Conservation (phyloP, 2,888 invertebrate genomes). For the Coremacera marginata region DNA sequence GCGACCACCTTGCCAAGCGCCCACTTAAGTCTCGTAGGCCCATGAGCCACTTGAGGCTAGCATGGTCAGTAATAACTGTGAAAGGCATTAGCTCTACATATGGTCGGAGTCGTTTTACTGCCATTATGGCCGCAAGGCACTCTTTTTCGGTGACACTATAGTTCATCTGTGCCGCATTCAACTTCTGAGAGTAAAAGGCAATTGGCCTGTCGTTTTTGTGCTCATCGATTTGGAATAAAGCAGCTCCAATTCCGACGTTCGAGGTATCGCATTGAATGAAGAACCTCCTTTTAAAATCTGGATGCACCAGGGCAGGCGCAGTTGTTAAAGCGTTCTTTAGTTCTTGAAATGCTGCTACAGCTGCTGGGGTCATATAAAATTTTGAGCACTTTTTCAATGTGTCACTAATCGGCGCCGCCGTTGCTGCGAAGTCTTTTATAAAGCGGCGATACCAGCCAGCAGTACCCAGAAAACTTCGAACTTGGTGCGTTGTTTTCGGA, state of each 20-base stretch:
- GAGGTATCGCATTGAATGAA: background rate
- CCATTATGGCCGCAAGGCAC: too few species aligned
- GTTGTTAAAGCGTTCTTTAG: too few species aligned
- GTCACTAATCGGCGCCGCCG: background rate
- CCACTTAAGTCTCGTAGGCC: too few species aligned
- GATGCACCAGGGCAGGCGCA: background rate
- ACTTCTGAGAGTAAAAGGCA: too few species aligned
- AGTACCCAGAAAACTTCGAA: constrained; percentile 9
- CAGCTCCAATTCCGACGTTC: too few species aligned
- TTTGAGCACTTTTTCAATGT: background rate
- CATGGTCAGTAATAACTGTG: too few species aligned
- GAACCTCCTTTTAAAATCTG: background rate
- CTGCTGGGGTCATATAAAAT: constrained; percentile 8
- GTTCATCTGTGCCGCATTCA: too few species aligned
- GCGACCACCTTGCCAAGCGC: too few species aligned
- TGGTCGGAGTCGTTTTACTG: too few species aligned
- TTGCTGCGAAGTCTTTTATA: constrained; percentile 4
- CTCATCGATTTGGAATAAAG: background rate
- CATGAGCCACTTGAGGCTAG: too few species aligned
- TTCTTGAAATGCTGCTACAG: background rate
- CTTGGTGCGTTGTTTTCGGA: background rate
- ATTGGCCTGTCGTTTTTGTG: background rate
- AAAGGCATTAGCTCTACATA: too few species aligned
- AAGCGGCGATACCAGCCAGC: constrained; percentile 18
- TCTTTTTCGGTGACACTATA: too few species aligned